Percentiles rank a stretch among this genome's conserved stretches.
phyloP scores from a whole-genome alignment of 2,888 invertebrate species.

The Malthinus seriepunctatus region DNA sequence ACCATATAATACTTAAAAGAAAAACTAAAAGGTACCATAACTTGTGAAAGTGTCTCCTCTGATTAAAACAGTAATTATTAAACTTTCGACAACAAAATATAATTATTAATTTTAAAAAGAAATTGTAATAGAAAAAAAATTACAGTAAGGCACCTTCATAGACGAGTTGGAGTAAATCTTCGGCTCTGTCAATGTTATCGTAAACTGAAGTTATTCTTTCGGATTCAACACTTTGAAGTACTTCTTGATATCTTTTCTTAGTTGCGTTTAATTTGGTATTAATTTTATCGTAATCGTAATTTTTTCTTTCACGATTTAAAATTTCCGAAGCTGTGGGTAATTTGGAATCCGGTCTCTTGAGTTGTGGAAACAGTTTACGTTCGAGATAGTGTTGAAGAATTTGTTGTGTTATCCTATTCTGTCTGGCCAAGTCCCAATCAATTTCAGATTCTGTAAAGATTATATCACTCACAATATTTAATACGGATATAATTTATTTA shows the following conservation, averaged over 20 bases:
- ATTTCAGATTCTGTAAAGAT: conserved; percentile 17
- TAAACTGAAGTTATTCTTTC: conserved; percentile 61
- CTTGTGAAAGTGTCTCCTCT: too few relatives aligned
- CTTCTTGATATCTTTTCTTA: conserved; percentile 53
- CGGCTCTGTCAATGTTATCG: conserved; percentile 62
- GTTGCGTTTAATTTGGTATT: conserved; percentile 43
- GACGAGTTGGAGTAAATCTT: conserved; percentile 4
- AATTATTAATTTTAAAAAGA: background rate
- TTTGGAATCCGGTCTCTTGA: conserved; percentile 52
- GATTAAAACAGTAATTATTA: too few relatives aligned
- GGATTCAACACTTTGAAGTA: conserved; percentile 71
- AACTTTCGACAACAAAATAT: too few relatives aligned
- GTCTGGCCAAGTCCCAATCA: conserved; percentile 65
- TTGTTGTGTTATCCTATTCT: conserved; percentile 77
- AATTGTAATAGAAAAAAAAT: conserved; percentile 8
- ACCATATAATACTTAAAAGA: too few relatives aligned
- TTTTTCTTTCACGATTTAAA: conserved; percentile 56
- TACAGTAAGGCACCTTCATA: conserved; percentile 35
- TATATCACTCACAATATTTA: background rate
- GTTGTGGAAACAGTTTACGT: conserved; percentile 66
- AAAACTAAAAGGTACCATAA: too few relatives aligned
- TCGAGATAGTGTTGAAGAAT: conserved; percentile 75
- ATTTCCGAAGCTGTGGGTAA: conserved; percentile 69
- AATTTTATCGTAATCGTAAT: conserved; percentile 42
- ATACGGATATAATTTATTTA: background rate